These are phyloP conservation scores for Myotis daubentonii DNA, from an alignment of 2,797 vertebrate species.

Conservation along the genomic window DNA sequence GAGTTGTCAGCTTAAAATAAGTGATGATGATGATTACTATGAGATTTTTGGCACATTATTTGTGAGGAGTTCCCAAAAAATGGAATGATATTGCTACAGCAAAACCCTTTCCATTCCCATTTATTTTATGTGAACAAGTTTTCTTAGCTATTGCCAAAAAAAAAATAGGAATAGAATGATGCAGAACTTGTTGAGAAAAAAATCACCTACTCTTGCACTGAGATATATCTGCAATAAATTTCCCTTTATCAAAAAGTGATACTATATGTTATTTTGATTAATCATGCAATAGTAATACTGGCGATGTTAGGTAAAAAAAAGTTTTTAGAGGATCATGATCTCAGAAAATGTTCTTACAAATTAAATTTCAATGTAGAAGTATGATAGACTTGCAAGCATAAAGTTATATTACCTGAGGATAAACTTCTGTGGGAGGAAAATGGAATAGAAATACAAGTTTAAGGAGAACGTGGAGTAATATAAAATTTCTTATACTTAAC, in stretches of 20 bases:
- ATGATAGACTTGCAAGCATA: not conserved
- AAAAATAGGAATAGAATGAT: not conserved
- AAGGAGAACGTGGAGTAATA: not conserved
- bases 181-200: not conserved
- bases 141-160: not conserved
- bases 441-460: not conserved
- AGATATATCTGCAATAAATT: constrained; percentile 36
- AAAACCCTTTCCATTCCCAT: not conserved
- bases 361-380: constrained; percentile 18
- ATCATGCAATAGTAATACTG: not conserved
- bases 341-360: constrained; percentile 26
- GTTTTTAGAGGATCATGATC: not conserved
- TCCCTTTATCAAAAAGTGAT: constrained; percentile 27
- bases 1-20: constrained; percentile 29
- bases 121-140: not conserved
- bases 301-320: constrained; percentile 6
- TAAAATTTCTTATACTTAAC: constrained; percentile 16
- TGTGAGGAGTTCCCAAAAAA: not conserved
- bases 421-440: constrained; percentile 24
- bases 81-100: not conserved
- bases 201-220: not conserved
- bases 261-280: not conserved
- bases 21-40: not conserved
- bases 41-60: not conserved
- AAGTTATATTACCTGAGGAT: not conserved